phyloP scores from a whole-genome alignment of 30 jellyfish, hydroid and myxozoan genomes.

The Aurelia aurita complex sp. Pacific region DNA sequence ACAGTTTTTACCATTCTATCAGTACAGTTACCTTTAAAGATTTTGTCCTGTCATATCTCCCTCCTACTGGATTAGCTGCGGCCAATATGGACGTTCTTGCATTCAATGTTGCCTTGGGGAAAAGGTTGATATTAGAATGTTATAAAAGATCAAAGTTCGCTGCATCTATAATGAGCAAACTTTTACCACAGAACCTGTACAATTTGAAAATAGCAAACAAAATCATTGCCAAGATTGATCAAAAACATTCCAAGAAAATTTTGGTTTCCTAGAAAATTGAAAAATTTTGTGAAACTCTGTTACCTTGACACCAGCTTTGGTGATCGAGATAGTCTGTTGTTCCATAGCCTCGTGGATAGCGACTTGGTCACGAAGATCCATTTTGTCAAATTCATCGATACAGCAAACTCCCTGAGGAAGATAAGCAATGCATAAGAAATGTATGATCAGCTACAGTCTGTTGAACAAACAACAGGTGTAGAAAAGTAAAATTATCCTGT shows the following conservation, averaged over 20 bases:
- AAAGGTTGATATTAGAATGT: neutral
- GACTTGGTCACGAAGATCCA: constrained; percentile 99
- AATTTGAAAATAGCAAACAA: too few species aligned
- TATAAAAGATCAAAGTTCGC: too few species aligned
- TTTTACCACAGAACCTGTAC: too few species aligned
- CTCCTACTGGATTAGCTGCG: constrained; percentile 99
- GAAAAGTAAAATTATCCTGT: too few species aligned
- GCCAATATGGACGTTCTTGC: constrained; percentile 99
- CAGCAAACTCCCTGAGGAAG: constrained; percentile 97
- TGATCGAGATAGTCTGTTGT: constrained; percentile 99
- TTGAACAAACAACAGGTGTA: too few species aligned
- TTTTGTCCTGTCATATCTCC: constrained; percentile 98
- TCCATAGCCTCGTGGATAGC: constrained; percentile 99
- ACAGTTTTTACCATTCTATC: too few species aligned
- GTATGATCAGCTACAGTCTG: too few species aligned
- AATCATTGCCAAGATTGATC: too few species aligned
- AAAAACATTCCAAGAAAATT: too few species aligned
- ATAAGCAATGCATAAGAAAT: neutral
- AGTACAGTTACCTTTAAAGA: constrained; percentile 70
- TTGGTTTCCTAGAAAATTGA: too few species aligned
- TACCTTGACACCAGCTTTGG: constrained; percentile 99
- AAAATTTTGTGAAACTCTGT: neutral
- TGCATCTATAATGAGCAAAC: too few species aligned
- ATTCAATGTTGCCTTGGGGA: constrained; percentile 90
- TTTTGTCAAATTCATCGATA: constrained; percentile 99